Percentiles rank a stretch among this genome's conserved stretches.
These are phyloP conservation scores for Galendromus occidentalis DNA, from an alignment of 1,140 invertebrate genomes.

Conservation along the genomic window DNA sequence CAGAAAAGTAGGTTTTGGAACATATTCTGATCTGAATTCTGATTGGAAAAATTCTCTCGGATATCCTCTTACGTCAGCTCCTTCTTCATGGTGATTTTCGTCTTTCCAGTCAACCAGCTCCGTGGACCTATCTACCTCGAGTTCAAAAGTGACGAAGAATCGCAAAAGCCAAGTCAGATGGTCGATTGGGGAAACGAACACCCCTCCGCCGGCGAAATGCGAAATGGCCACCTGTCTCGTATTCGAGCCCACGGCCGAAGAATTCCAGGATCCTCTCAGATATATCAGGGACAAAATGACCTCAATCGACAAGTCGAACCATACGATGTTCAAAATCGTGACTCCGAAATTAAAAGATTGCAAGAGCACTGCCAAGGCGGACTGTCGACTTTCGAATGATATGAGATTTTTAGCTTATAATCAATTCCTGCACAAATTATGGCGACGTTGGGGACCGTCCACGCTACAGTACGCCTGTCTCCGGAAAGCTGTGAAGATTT, in stretches of 20 bases:
- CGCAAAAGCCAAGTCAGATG: background rate
- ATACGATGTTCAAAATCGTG: background rate
- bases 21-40: background rate
- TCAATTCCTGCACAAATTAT: slow-evolving; percentile 75
- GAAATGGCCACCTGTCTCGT: slow-evolving; percentile 52
- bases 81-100: too few relatives aligned
- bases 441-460: slow-evolving; percentile 31
- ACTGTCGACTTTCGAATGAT: slow-evolving; percentile 61
- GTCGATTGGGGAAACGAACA: background rate
- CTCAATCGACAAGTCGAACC: background rate
- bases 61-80: too few relatives aligned
- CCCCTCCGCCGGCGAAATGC: slow-evolving; percentile 11
- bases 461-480: background rate
- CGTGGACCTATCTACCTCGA: slow-evolving; percentile 9
- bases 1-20: background rate
- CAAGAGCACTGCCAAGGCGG: slow-evolving; percentile 31
- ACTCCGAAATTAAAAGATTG: slow-evolving; percentile 1
- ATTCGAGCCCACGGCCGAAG: slow-evolving; percentile 58
- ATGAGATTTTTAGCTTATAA: slow-evolving; percentile 73
- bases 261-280: slow-evolving; percentile 70
- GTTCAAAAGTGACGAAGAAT: background rate
- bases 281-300: slow-evolving; percentile 58
- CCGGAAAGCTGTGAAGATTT: slow-evolving; percentile 1
- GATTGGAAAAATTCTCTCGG: too few relatives aligned
- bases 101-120: background rate